These are phyloP conservation scores for Hippocampus mohnikei DNA, from an alignment of 2,113 vertebrate species.

Conservation along the genomic window DNA sequence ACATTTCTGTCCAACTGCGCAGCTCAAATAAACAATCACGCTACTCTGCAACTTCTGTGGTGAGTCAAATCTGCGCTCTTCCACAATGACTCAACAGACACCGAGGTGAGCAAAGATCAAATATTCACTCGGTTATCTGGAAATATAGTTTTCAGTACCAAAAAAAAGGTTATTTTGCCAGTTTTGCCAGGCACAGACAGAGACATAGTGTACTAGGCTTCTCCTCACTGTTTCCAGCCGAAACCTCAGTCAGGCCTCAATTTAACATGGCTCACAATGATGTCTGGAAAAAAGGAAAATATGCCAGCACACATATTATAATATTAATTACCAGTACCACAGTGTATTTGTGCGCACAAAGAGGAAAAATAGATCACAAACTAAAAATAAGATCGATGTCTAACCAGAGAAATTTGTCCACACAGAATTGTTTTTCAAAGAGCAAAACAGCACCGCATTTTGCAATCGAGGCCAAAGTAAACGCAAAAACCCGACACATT, in stretches of 20 bases:
- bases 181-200: conserved; percentile 45
- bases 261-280: conserved; percentile 44
- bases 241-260: conserved; percentile 62
- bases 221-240: conserved; percentile 59
- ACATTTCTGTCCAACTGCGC: conserved; percentile 31
- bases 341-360: conserved; percentile 46
- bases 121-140: conserved; percentile 33
- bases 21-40: conserved; percentile 27
- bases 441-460: conserved; percentile 13
- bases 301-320: conserved; percentile 56
- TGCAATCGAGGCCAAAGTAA: conserved; percentile 1
- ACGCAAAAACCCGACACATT: conserved; percentile 17
- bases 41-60: conserved; percentile 15
- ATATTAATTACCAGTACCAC: conserved; percentile 68
- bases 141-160: conserved; percentile 32
- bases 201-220: conserved; percentile 50
- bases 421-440: conserved; percentile 9
- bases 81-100: conserved; percentile 20
- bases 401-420: conserved; percentile 59
- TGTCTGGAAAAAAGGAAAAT: conserved; percentile 55
- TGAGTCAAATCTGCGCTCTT: conserved; percentile 9
- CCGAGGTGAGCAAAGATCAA: conserved; percentile 19
- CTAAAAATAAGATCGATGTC: conserved; percentile 45
- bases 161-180: conserved; percentile 51
- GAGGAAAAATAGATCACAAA: conserved; percentile 38